Base-by-base conservation (phyloP, 2,888 invertebrate genomes). In the Philereme transversata region DNA sequence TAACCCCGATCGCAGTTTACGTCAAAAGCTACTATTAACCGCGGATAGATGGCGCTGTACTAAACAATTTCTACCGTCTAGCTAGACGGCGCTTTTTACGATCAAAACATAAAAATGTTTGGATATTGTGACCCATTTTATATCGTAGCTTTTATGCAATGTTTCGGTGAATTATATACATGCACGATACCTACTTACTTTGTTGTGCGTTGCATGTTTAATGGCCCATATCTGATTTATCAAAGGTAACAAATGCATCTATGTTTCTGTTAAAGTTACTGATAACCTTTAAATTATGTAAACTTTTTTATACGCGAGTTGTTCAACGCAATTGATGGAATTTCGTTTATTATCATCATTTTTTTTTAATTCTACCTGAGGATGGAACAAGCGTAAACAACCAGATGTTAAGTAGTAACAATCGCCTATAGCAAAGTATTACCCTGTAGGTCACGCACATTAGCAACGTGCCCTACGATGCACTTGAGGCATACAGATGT, bases 31-130 rank as follows among this genome's bases (percentile, higher is more conserved):
- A 71, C 88, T 83, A 87, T 88, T 87, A 87, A 72, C 69, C 62
- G 54, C 66, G 78, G 86, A 90, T 89, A 90, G 91, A 90, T 90
- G 90, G 88, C 87, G 83, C 62, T 84, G 74, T 73, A 75, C 73
- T 81, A 78, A 83, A 82, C 80, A 83, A 82, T 82, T 79, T 75
- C 64, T 60, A 62, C 58, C 10, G 47, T 55, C 63, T 66, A 69
- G 66, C 67, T 69, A 53, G 71, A 76, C 69, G 67, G 53, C 64
- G 67, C 71, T 73, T 60, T 86, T 84, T 82, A 86, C 83, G 81
- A 81, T 47, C 70, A 62, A 65, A 71, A 71, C 74, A 75, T 81
- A 76, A 84, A 83, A 82, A 75, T 80, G 76, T 79, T 70, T 63
- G 74, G 75, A 81, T 79, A 77, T 78, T 74, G 76, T 78, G 79